Evolutionary conservation across 2,113 vertebrate genomes (phyloP), one percentile per base, ranked within the genome.

Genomic region (Lanius ludovicianus): DNA sequence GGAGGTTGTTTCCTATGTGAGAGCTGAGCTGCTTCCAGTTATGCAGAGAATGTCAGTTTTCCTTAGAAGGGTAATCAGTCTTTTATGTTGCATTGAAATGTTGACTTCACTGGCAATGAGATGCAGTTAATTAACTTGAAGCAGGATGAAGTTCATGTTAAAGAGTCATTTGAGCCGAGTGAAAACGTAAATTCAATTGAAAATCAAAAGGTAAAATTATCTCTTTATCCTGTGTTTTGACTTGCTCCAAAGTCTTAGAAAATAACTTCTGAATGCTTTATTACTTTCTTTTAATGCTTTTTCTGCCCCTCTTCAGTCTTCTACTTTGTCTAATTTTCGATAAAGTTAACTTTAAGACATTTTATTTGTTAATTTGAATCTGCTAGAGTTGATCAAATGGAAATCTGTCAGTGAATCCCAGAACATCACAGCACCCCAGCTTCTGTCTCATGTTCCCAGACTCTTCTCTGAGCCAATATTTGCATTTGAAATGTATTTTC

Each of bases 101-200:
- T 77, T 94, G 65, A 75, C 37, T 94, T 91, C 64, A 50, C 33
- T 69, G 75, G 82, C 81, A 91, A 56, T 78, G 76, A 75, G 41
- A 89, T 79, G 47, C 62, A 82, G 57, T 79, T 94, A 96, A 94
- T 95, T 95, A 94, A 87, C 65, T 79, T 83, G 49, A 85, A 93
- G 41, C 18, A 46, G 22, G 47, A 75, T 68, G 62, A 94, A 96
- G 70, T 87, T 94, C n/a, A n/a, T 73, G 53, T 37, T 64, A 53
- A 91, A 93, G 30, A 71, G 23, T 57, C 63, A 82, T 52, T 81
- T 59, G n/a, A 84, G 82, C 24, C 10, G 7, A 78, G 21, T 56
- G 52, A 90, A 89, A 89, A 75, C 56, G 15, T 60, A 91, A 87
- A 91, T n/a, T 76, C 19, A 76, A n/a, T 19, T 85, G 87, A 78